Evolutionary conservation across 2,797 vertebrate species (phyloP).

Genomic region (Sternarchorhynchus goeldii): DNA sequence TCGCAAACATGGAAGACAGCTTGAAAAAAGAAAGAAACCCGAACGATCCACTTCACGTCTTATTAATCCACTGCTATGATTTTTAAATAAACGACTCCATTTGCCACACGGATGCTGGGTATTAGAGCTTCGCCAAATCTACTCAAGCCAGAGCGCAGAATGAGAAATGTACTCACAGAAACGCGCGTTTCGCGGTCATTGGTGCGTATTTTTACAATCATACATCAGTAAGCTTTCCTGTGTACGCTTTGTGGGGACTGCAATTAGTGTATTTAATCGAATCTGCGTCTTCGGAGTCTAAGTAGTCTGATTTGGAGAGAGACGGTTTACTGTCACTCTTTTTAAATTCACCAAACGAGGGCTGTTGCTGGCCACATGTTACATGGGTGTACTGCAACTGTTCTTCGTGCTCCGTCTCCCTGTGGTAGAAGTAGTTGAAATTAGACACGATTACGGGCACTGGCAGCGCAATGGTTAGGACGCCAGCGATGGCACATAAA

Average conservation of each 20-base stretch:
- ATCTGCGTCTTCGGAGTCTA: conserved; percentile 81
- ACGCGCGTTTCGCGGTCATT: conserved; percentile 45
- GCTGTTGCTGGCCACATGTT: conserved; percentile 85
- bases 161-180: conserved; percentile 53
- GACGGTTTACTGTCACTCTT: conserved; percentile 80
- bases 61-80: conserved; percentile 39
- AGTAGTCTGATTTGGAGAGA: conserved; percentile 83
- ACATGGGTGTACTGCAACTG: conserved; percentile 91
- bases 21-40: conserved; percentile 10
- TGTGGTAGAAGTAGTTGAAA: conserved; percentile 97
- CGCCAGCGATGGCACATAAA: conserved; percentile 90
- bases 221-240: conserved; percentile 87
- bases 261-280: conserved; percentile 85
- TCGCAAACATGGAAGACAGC: conserved; percentile 66
- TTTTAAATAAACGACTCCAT: conserved; percentile 46
- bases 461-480: conserved; percentile 89
- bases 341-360: conserved; percentile 78
- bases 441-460: conserved; percentile 95
- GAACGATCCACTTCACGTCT: conserved; percentile 35
- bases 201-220: conserved; percentile 66
- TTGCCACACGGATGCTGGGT: conserved; percentile 49
- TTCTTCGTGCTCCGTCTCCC: conserved; percentile 92
- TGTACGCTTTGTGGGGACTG: conserved; percentile 82
- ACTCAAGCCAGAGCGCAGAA: conserved; percentile 59
- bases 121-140: conserved; percentile 51